These are phyloP conservation scores for Spheniscus mendiculus DNA, from an alignment of 2,113 vertebrate species.

Conservation along the genomic window DNA sequence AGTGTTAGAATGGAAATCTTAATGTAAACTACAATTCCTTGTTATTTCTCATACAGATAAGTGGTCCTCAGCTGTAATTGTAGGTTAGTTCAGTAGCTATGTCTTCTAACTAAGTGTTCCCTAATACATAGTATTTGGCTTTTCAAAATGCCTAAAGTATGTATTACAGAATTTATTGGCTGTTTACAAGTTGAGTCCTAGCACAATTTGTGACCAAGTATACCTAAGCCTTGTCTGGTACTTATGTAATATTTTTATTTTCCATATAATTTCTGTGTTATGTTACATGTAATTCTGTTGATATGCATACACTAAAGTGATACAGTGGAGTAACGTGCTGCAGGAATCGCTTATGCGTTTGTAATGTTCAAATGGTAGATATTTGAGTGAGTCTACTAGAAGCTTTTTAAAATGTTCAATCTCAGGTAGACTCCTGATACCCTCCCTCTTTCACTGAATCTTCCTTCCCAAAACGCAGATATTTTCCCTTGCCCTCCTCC, in stretches of 20 bases:
- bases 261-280: background rate
- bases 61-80: background rate
- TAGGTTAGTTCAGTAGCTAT: background rate
- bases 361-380: background rate
- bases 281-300: background rate
- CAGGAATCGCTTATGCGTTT: background rate
- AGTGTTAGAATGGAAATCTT: background rate
- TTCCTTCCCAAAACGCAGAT: background rate
- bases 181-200: background rate
- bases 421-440: background rate
- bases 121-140: background rate
- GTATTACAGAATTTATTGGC: background rate
- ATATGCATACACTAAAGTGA: background rate
- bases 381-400: background rate
- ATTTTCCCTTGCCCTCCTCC: background rate
- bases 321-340: fast-evolving
- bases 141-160: background rate
- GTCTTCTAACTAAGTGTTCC: background rate
- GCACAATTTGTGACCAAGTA: background rate
- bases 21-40: background rate
- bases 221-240: background rate
- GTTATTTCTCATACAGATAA: background rate
- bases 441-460: background rate
- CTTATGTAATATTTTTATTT: background rate
- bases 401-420: background rate